A percentile compares a stretch with the other conserved stretches of the same genome.
Evolutionary conservation across 2,113 vertebrate species (phyloP).

Genomic region (Lagopus muta): DNA sequence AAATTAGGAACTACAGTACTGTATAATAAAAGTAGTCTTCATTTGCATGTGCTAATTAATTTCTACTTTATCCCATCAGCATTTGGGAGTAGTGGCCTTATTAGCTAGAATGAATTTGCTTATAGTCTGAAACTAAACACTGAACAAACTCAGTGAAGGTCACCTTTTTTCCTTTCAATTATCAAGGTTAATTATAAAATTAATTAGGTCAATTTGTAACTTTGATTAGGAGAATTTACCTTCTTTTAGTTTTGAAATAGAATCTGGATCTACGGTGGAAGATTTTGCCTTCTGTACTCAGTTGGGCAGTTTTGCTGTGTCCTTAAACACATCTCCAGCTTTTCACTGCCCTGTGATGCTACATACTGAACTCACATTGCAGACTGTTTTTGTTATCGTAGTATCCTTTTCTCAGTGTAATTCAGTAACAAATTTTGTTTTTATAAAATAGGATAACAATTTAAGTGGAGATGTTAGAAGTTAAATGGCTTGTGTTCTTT

Average conservation of each 20-base stretch:
- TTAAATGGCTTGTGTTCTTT: neutral
- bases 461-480: neutral
- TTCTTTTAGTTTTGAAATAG: constrained; percentile 8
- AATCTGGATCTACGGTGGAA: constrained; percentile 8
- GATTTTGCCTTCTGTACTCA: neutral
- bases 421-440: neutral
- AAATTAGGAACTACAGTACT: neutral
- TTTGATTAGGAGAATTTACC: constrained; percentile 62
- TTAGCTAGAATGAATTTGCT: constrained; percentile 61
- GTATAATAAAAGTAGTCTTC: constrained; percentile 49
- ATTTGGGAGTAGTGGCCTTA: constrained; percentile 57
- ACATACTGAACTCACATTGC: neutral
- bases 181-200: constrained; percentile 76
- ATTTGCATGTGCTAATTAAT: constrained; percentile 73
- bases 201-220: constrained; percentile 70
- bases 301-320: neutral
- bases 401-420: neutral
- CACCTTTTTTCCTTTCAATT: constrained; percentile 64
- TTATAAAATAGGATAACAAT: neutral
- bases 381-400: neutral
- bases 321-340: neutral
- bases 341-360: neutral
- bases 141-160: constrained; percentile 67
- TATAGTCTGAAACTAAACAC: constrained; percentile 63
- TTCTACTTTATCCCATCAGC: constrained; percentile 50